Evolutionary conservation across 2,113 vertebrate genomes (phyloP).

Genomic region (Procapra przewalskii): DNA sequence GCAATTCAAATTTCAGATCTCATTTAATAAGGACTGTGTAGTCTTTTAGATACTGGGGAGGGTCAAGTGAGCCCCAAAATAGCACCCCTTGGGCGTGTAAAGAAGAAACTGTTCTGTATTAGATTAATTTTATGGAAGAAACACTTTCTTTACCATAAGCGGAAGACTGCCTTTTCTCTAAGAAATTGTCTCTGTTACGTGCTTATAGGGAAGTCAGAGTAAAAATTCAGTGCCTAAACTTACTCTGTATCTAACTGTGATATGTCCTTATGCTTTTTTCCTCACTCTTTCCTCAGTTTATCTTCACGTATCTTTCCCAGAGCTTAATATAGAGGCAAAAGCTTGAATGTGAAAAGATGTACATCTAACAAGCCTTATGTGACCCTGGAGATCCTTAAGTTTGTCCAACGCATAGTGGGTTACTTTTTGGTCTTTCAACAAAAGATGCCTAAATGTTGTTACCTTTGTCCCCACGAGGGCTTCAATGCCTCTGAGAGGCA

Average conservation of each 20-base stretch:
- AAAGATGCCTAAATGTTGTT: conserved; percentile 4
- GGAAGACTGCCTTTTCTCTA: background rate
- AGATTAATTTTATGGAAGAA: background rate
- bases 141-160: background rate
- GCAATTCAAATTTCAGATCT: background rate
- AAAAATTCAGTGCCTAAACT: background rate
- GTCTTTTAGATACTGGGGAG: background rate
- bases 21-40: background rate
- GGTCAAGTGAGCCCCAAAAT: background rate
- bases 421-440: conserved; percentile 40
- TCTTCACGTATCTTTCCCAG: background rate
- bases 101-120: background rate
- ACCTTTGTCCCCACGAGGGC: conserved; percentile 37
- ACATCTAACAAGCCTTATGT: background rate
- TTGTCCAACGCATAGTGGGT: background rate
- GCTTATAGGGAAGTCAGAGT: background rate
- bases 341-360: background rate
- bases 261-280: background rate
- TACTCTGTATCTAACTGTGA: background rate
- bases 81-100: background rate
- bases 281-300: background rate
- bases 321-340: background rate
- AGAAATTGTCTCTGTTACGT: background rate
- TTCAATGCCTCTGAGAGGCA: conserved; percentile 40
- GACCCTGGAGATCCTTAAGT: background rate